A percentile compares a stretch with the other conserved stretches of the same genome.
Conservation (phyloP, 2,113 vertebrate genomes). For the Sceloporus undulatus region DNA sequence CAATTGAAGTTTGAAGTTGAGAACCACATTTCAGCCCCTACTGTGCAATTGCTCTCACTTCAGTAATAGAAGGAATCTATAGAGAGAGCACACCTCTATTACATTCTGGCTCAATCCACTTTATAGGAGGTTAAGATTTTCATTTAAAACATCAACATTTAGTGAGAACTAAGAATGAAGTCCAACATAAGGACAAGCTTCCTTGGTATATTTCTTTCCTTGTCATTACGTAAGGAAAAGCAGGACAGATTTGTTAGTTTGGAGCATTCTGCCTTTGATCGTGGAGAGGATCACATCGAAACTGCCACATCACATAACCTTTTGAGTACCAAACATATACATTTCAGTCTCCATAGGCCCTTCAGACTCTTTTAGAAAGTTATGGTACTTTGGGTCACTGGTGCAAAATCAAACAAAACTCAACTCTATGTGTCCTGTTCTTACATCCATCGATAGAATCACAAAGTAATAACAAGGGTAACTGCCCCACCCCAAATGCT, state of each 20-base stretch:
- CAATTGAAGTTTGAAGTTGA: background rate
- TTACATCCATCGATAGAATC: background rate
- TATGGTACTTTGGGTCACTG: background rate
- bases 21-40: too few relatives aligned
- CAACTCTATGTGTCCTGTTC: constrained; percentile 1
- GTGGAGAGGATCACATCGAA: background rate
- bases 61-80: background rate
- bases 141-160: background rate
- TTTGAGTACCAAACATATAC: background rate
- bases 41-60: background rate
- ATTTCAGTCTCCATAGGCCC: background rate
- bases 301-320: background rate
- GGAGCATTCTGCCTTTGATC: background rate
- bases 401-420: background rate
- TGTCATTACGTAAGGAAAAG: too few relatives aligned
- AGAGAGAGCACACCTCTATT: background rate
- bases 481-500: background rate
- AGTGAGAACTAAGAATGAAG: background rate
- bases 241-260: background rate
- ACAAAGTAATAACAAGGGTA: background rate
- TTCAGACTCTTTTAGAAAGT: background rate
- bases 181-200: too few relatives aligned
- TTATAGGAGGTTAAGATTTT: background rate
- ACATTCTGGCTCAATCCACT: background rate
- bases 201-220: too few relatives aligned